Percentiles rank a stretch among this genome's conserved stretches.
Conservation (phyloP, 2,113 vertebrate genomes). For the Plecturocebus donacophilus region DNA sequence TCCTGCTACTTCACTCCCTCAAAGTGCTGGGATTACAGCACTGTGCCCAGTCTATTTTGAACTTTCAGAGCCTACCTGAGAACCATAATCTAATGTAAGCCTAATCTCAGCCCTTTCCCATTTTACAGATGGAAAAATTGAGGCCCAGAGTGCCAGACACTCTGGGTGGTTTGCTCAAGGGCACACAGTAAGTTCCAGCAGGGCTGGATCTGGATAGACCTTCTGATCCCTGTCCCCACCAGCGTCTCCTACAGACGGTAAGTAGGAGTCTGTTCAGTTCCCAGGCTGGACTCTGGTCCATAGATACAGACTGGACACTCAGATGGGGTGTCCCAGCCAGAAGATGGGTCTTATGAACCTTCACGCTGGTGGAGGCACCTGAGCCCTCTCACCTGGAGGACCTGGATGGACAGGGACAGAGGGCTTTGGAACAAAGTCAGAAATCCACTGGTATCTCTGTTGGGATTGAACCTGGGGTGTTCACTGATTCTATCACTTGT, state of each 20-base stretch:
- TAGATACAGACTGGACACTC: background rate
- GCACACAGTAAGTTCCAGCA: background rate
- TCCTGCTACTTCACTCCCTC: too few relatives aligned
- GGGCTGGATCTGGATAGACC: background rate
- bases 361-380: accelerated
- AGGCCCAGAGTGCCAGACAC: background rate
- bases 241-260: background rate
- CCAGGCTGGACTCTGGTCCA: background rate
- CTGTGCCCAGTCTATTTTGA: background rate
- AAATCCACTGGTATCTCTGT: background rate
- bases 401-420: background rate
- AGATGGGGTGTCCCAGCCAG: background rate
- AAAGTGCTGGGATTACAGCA: too few relatives aligned
- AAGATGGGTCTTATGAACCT: accelerated
- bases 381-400: background rate
- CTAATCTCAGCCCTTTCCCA: background rate
- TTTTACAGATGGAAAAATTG: background rate
- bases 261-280: background rate
- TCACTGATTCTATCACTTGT: too few relatives aligned
- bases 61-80: background rate
- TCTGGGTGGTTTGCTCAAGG: background rate
- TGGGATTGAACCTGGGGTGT: too few relatives aligned
- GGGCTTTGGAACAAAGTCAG: background rate
- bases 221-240: background rate
- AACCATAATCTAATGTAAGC: background rate